Conservation (phyloP, 2,888 invertebrate genomes). For the Oscheius myriophilus region DNA sequence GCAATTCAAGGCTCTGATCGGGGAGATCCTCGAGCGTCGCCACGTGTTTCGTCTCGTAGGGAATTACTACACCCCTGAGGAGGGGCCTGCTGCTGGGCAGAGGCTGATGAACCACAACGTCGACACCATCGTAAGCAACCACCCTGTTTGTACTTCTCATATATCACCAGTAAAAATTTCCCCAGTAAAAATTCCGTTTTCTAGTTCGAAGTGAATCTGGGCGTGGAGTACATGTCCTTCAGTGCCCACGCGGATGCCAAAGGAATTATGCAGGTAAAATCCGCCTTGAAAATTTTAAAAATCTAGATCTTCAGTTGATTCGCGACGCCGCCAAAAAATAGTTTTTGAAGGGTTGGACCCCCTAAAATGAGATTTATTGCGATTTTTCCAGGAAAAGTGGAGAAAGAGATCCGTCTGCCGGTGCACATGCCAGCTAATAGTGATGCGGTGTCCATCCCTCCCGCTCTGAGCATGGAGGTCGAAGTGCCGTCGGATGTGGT, state of each 20-base stretch:
- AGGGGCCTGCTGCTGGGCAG: too few relatives aligned
- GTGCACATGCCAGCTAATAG: constrained; percentile 86
- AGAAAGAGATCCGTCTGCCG: constrained; percentile 61
- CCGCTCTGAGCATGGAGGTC: constrained; percentile 52
- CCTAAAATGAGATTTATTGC: constrained; percentile 97
- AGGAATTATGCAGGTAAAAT: constrained; percentile 75
- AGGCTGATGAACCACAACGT: too few relatives aligned
- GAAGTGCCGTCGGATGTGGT: constrained; percentile 35
- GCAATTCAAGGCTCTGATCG: too few relatives aligned
- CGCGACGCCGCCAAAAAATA: constrained; percentile 95
- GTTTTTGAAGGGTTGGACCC: constrained; percentile 97
- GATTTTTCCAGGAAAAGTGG: constrained; percentile 5
- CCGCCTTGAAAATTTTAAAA: not conserved
- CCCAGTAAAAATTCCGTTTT: too few relatives aligned
- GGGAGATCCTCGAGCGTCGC: too few relatives aligned
- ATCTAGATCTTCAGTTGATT: constrained; percentile 80
- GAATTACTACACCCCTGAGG: too few relatives aligned
- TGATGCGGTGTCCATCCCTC: constrained; percentile 85
- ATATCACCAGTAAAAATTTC: too few relatives aligned
- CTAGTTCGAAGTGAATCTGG: constrained; percentile 74
- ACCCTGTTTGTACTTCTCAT: too few relatives aligned
- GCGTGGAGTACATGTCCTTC: constrained; percentile 90
- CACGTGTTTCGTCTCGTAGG: too few relatives aligned
- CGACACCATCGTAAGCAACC: too few relatives aligned
- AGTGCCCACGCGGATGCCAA: constrained; percentile 99